phyloP scores from a whole-genome alignment of 2,888 invertebrate species.

The Candidula unifasciata region DNA sequence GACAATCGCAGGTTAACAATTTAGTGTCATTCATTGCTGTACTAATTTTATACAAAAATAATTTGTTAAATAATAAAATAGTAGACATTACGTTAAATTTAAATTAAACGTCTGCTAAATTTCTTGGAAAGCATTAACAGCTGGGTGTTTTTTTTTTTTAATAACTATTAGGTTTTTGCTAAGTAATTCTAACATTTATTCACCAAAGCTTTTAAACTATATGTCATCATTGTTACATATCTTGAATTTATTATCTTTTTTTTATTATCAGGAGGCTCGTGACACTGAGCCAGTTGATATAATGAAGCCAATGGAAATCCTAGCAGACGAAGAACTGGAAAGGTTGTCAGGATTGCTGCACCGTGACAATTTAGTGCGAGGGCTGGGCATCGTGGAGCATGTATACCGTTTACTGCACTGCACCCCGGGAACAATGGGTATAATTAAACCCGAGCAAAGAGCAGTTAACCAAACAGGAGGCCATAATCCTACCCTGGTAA shows the following conservation, averaged over 20 bases:
- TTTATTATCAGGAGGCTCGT: constrained; percentile 27
- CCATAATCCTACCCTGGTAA: constrained; percentile 46
- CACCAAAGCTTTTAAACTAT: no score
- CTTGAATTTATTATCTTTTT: neutral
- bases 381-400: constrained; percentile 77
- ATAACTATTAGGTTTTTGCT: no score
- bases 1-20: no score
- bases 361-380: constrained; percentile 77
- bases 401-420: constrained; percentile 76
- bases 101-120: no score
- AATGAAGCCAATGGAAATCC: constrained; percentile 74
- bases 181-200: no score
- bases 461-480: constrained; percentile 47
- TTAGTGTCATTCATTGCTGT: no score
- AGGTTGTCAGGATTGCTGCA: constrained; percentile 76
- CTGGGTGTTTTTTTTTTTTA: no score
- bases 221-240: no score
- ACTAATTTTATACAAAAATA: no score
- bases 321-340: constrained; percentile 77
- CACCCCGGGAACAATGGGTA: constrained; percentile 76
- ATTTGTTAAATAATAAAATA: no score
- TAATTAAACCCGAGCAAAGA: constrained; percentile 66
- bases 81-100: no score
- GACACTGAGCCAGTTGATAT: constrained; percentile 72
- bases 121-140: no score